Evolutionary conservation across 2,797 vertebrate genomes (phyloP).

Genomic region (Pantherophis alleghaniensis): DNA sequence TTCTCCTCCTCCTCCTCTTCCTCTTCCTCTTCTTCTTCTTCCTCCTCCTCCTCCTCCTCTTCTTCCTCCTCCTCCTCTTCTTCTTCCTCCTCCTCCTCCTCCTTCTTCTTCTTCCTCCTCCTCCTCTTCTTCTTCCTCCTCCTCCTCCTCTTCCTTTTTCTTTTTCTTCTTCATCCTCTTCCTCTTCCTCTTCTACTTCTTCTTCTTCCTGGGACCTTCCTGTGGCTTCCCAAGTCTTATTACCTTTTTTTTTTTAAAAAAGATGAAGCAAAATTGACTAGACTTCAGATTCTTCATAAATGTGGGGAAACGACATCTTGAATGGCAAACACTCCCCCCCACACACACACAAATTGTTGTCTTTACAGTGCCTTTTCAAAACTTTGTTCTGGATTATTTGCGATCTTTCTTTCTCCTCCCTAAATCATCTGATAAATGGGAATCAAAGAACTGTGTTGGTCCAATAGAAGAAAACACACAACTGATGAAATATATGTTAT

Average conservation of each 20-base stretch:
- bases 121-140: too few relatives aligned
- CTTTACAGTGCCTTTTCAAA: not conserved
- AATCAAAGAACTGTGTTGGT: not conserved
- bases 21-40: too few relatives aligned
- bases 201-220: not conserved
- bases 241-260: not conserved
- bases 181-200: too few relatives aligned
- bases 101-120: too few relatives aligned
- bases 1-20: too few relatives aligned
- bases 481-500: not conserved
- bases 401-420: not conserved
- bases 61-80: rapidly evolving
- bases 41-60: rapidly evolving
- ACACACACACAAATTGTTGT: not conserved
- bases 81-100: rapidly evolving
- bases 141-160: too few relatives aligned
- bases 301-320: not conserved
- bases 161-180: rapidly evolving
- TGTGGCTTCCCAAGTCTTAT: not conserved
- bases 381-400: not conserved
- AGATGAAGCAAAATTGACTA: not conserved
- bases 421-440: not conserved
- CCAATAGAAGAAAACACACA: not conserved
- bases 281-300: not conserved
- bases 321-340: too few relatives aligned